Base-by-base conservation (phyloP, 1,140 invertebrate species). In the Theocolax elegans region DNA sequence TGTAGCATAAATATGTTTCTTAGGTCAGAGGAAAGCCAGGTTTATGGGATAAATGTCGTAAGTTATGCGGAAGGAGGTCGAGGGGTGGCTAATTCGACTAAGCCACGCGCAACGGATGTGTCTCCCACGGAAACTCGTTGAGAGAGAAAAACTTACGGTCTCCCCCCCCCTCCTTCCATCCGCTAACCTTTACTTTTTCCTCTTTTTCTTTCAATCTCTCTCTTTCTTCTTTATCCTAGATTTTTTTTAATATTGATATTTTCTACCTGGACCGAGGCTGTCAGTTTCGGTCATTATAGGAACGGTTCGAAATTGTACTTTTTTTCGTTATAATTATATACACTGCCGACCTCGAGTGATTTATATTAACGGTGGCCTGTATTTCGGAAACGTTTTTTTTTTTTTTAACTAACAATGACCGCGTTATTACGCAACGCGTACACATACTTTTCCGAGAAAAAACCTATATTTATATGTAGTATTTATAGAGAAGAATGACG, bases 21-120 rank as follows among this genome's bases (percentile, higher is more conserved):
- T 71, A 74, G 78, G 78, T 80, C 79, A 81, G 73, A 60, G 73
- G n/a, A 76, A 74, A 78, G 74, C 62, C 80, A 75, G 73, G 56
- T 78, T 78, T 77, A 78, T 73, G 76, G 74, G 79, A 79, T 79
- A 80, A 81, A 82, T 82, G 76, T 74, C 74, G 71, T 81, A 78
- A 82, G 79, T 81, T 81, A 82, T 79, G 75, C 72, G 66, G 72
- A 65, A 70, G 69, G 75, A 72, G 54, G 77, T 74, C 79, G 78
- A 74, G 80, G 1, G 29, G 69, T 70, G 75, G 77, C n/a, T n/a
- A n/a, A n/a, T n/a, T 79, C 78, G 71, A 70, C 76, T 76, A 74
- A 78, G 75, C 60, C 59, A 77, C 78, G 66, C 48, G 35, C 15
- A 42, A 73, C 66, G 64, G 49, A 64, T 71, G 48, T 56, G 40